phyloP scores from a whole-genome alignment of 2,113 vertebrate species.

The Symphodus melops region DNA sequence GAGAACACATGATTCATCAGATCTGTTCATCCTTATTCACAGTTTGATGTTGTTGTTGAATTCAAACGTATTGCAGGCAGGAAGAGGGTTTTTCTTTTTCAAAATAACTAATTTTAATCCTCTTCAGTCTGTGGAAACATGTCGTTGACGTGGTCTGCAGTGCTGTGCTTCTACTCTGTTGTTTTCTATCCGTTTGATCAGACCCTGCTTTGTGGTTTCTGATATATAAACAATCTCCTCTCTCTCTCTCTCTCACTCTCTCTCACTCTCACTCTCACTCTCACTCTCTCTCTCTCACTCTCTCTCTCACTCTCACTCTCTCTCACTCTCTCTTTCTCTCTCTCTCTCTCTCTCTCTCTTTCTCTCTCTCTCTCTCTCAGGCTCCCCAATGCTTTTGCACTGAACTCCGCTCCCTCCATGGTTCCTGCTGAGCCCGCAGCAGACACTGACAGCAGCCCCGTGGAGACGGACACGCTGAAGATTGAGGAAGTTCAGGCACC shows the following conservation, averaged over 20 bases:
- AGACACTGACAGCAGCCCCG: constrained; percentile 74
- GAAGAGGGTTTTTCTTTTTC: too few species aligned
- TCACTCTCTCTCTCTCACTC: background rate
- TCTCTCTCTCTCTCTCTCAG: constrained; percentile 66
- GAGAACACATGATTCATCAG: too few species aligned
- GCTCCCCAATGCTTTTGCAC: constrained; percentile 90
- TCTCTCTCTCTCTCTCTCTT: background rate
- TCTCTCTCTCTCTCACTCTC: background rate
- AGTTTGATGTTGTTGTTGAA: too few species aligned
- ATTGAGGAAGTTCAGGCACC: constrained; percentile 92
- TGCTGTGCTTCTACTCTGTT: too few species aligned
- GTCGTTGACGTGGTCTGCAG: too few species aligned
- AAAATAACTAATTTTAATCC: too few species aligned
- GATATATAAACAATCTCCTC: too few species aligned
- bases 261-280: constrained; percentile 49
- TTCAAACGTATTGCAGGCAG: too few species aligned
- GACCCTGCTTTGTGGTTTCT: background rate
- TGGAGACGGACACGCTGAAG: constrained; percentile 85
- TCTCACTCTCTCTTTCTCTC: background rate
- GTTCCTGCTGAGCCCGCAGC: constrained; percentile 73
- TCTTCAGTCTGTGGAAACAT: too few species aligned
- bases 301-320: background rate
- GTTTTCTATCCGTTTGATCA: background rate
- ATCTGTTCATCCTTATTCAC: too few species aligned
- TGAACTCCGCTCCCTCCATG: constrained; percentile 79